These are phyloP conservation scores for Wiebesia pumilae DNA, from an alignment of 1,140 invertebrate genomes.

Conservation along the genomic window DNA sequence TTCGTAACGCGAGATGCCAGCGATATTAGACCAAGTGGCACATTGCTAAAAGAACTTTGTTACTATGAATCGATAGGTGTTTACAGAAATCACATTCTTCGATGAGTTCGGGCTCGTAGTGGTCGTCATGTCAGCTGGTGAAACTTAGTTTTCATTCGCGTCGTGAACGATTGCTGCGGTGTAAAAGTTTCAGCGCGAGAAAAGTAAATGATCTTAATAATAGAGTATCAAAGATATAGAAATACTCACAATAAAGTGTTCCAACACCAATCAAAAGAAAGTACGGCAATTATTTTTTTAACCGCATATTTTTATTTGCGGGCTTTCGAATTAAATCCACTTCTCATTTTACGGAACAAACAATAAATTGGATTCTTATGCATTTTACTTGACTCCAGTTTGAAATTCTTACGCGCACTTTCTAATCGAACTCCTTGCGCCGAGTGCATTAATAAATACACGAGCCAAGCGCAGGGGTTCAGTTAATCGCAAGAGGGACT, in stretches of 20 bases:
- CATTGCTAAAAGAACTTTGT: no score
- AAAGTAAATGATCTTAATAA: neutral
- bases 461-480: no score
- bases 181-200: no score
- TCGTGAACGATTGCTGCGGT: no score
- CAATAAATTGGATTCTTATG: neutral
- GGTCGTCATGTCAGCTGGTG: no score
- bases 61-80: no score
- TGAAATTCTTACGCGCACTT: neutral
- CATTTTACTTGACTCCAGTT: constrained; percentile 1
- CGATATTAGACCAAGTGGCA: no score
- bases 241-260: neutral
- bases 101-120: no score
- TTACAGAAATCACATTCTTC: no score
- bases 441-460: no score
- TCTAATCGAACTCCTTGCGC: neutral
- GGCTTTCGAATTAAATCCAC: constrained; percentile 7
- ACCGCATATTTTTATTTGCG: neutral
- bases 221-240: neutral
- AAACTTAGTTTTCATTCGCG: no score
- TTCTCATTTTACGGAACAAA: neutral
- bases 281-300: neutral
- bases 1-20: neutral
- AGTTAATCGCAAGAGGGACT: no score
- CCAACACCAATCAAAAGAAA: neutral